Percentiles rank a stretch among this genome's conserved stretches.
These are phyloP conservation scores for Murina feae DNA, from an alignment of 2,113 vertebrate species.

Conservation along the genomic window DNA sequence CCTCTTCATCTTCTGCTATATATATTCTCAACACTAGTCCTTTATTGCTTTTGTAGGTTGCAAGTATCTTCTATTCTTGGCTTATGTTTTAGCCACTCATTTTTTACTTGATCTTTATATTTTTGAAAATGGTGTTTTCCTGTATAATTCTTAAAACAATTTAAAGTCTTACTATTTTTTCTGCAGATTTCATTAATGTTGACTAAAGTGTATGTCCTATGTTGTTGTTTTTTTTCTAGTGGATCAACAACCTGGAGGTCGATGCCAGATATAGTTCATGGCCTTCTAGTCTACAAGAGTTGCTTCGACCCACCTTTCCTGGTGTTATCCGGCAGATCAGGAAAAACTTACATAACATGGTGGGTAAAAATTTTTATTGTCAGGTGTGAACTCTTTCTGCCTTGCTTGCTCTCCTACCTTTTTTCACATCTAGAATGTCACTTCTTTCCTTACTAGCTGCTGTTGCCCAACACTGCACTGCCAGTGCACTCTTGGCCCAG, in stretches of 20 bases:
- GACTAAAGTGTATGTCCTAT: background rate
- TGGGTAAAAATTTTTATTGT: slow-evolving; percentile 71
- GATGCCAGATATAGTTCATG: slow-evolving; percentile 92
- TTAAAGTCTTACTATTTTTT: background rate
- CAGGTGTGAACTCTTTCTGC: background rate
- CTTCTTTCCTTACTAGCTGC: background rate
- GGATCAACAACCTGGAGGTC: slow-evolving; percentile 96
- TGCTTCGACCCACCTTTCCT: slow-evolving; percentile 95
- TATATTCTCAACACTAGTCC: background rate
- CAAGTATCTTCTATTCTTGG: background rate
- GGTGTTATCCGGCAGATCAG: slow-evolving; percentile 97
- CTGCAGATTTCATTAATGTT: background rate
- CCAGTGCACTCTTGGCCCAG: background rate
- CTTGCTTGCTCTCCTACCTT: background rate
- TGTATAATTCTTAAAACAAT: background rate
- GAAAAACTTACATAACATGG: slow-evolving; percentile 97
- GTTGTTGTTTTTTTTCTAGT: slow-evolving; percentile 81
- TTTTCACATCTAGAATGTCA: background rate
- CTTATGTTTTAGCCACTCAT: background rate
- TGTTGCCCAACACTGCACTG: background rate
- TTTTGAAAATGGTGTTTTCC: background rate
- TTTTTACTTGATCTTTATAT: slow-evolving; percentile 22
- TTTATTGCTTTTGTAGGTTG: slow-evolving; percentile 13
- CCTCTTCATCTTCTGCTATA: background rate
- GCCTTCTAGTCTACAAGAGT: slow-evolving; percentile 94